Evolutionary conservation across 2,797 vertebrate genomes (phyloP), one percentile per base, ranked within the genome.

Genomic region (Leptatherina wallacei): DNA sequence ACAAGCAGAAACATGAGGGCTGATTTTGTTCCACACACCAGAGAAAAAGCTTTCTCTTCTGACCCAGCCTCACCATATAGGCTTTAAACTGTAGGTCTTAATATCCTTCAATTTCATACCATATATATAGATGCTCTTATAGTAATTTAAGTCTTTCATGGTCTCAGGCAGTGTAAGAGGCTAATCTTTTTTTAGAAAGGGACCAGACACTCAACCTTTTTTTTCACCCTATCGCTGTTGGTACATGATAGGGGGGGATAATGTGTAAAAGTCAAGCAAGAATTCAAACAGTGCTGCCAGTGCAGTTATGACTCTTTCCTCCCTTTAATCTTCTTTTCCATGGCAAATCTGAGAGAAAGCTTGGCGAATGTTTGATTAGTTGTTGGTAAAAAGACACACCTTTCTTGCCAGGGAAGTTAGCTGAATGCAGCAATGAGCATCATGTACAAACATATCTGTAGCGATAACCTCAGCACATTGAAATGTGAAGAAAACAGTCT

Each of bases 81-180:
- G 12, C 61, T 72, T 75, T 71, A 33, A 69, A 82, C 73, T 63
- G 18, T n/a, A 76, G 68, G 60, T 70, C 70, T 73, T 74, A 62
- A 84, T 89, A 82, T 81, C 65, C 56, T 81, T 35, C 75, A 77
- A 74, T 83, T 85, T 85, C 84, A 87, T 78, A 67, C 38, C 63
- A 62, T 32, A 73, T 65, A 77, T 68, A 85, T 1, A 79, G 70
- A 78, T 24, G 76, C 38, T 81, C 71, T 80, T 74, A 66, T 33
- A 84, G 71, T 77, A 77, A 82, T 73, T 65, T 68, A 78, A 78
- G 85, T 64, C 77, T 75, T 75, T 84, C 82, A 84, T 80, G 86
- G 69, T 78, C 63, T 52, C 51, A n/a, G 54, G 44, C 13, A 30
- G 22, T 22, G 24, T 69, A 76, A 74, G 69, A 81, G 44, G 74